phyloP scores from a whole-genome alignment of 2,113 vertebrate species.

The Apodemus sylvaticus region DNA sequence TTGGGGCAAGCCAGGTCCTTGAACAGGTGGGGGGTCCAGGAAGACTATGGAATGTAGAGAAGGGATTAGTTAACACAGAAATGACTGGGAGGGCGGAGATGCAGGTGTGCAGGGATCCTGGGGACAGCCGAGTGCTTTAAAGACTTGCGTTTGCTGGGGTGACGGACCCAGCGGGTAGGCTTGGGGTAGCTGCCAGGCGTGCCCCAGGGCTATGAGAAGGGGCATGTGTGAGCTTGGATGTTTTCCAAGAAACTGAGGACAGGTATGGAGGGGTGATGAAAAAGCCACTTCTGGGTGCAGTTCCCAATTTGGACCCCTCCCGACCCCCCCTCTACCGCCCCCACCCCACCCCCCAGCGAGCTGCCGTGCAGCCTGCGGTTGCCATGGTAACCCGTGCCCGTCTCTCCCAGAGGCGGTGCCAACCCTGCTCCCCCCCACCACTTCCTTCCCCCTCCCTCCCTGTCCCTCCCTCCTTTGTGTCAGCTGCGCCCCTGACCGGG shows the following conservation, averaged over 20 bases:
- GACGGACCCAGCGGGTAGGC: not conserved
- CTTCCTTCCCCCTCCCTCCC: conserved; percentile 71
- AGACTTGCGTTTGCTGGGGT: not conserved
- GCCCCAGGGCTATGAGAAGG: not conserved
- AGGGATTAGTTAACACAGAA: not conserved
- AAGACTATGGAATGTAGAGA: not conserved
- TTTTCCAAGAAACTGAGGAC: conserved; percentile 48
- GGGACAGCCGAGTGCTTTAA: not conserved
- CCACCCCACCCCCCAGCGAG: conserved; percentile 50
- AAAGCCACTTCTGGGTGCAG: conserved; percentile 2
- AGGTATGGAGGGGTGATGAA: not conserved
- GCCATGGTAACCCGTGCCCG: conserved; percentile 82
- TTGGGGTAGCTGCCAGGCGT: not conserved
- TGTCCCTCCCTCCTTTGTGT: conserved; percentile 82
- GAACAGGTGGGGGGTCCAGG: conserved; percentile 63
- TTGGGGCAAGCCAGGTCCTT: conserved; percentile 16
- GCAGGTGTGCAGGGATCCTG: not conserved
- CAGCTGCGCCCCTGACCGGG: conserved; percentile 78
- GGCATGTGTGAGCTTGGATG: not conserved
- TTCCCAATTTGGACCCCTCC: conserved; percentile 67
- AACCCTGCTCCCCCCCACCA: conserved; percentile 67
- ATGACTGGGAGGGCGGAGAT: not conserved
- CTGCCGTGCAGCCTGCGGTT: conserved; percentile 72
- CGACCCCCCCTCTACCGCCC: conserved; percentile 46
- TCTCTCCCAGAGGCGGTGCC: conserved; percentile 82